Base-by-base conservation (phyloP, 2,888 invertebrate species). In the Drosophila buzzatii region DNA sequence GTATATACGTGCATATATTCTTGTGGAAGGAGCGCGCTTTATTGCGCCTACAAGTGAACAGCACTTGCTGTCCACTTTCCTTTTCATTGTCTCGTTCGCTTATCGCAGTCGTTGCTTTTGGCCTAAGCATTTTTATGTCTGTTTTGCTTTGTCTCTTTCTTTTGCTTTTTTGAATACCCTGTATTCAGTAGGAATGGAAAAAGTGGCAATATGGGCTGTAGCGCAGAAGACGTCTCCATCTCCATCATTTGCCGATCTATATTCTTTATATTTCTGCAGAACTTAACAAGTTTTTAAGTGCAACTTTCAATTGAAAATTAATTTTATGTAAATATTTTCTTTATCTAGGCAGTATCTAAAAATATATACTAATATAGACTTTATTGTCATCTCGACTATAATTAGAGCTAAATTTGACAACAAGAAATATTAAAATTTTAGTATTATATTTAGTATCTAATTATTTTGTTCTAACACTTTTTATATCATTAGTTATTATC, bases 51-150 rank as follows among this genome's bases (percentile, higher is more conserved):
- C 70, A 77, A 81, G 79, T 71, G 72, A 79, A 65, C 79, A 63
- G 55, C 66, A 73, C 61, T 74, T 69, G 66, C 57, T 73, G 62
- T 45, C 67, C 66, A 87, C 85, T 82, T 83, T 83, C 80, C 66
- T 72, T 73, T 71, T 59, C 64, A 79, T 74, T 72, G 63, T 73
- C 68, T 77, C 27, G 53, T 58, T 39, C 52, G 76, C 79, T 86
- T 83, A 83, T 86, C 86, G 75, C 73, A 61, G 47, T 65, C 65
- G 62, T 73, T 70, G 61, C 74, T 68, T 60, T 68, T 63, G 70
- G 51, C 74, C 83, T 73, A 85, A 81, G 70, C 71, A 86, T 82
- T 85, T 86, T 84, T 87, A 76, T 85, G 76, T 79, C 73, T 75
- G 68, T 74, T 86, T 60, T 66, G 79, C 70, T 70, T 74, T 83